Conservation (phyloP, 2,797 vertebrate genomes). For the Emys orbicularis region DNA sequence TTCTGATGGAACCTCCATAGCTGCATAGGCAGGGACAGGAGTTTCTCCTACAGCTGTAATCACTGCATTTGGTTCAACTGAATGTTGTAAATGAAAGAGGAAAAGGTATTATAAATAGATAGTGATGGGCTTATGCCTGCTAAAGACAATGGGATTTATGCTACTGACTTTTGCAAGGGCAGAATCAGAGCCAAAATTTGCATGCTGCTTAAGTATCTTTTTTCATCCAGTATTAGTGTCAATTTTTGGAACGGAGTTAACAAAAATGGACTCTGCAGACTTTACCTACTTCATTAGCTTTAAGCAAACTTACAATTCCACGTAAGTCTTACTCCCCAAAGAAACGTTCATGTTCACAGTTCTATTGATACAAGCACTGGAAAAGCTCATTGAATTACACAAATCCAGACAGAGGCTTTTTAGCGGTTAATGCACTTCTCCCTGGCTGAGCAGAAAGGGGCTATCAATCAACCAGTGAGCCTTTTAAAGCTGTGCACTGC, state of each 20-base stretch:
- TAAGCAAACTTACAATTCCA: neutral
- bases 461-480: conserved; percentile 36
- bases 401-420: conserved; percentile 12
- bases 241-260: neutral
- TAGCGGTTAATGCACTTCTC: conserved; percentile 21
- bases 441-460: conserved; percentile 5
- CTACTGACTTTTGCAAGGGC: neutral
- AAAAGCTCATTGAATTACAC: neutral
- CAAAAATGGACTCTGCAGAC: neutral
- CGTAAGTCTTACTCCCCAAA: neutral
- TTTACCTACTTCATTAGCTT: neutral
- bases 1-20: neutral
- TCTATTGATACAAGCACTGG: neutral
- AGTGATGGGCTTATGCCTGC: neutral
- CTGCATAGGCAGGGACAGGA: neutral
- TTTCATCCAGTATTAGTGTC: neutral
- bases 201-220: neutral
- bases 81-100: neutral
- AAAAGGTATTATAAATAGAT: neutral
- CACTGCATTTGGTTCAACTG: neutral
- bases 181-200: neutral
- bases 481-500: conserved; percentile 8
- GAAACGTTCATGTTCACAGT: neutral
- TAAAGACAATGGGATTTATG: conserved; percentile 12
- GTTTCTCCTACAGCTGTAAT: neutral